Conservation (phyloP, 2,797 vertebrate species). For the Mallotus villosus region DNA sequence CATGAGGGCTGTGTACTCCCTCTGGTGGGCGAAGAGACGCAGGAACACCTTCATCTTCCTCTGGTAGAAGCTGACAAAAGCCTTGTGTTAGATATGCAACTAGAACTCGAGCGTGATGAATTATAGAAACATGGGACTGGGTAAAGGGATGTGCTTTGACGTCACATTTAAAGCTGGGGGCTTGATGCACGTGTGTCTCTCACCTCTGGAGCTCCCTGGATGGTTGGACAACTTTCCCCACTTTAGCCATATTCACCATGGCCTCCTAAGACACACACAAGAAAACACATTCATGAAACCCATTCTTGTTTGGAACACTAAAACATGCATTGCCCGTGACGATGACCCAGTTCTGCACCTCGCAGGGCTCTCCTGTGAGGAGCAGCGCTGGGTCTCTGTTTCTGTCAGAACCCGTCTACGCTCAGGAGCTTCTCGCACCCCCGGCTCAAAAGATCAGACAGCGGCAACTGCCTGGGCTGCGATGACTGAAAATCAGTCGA, state of each 20-base stretch:
- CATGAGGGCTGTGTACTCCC: constrained; percentile 88
- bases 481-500: constrained; percentile 45
- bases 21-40: constrained; percentile 87
- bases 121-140: background rate
- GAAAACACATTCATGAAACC: constrained; percentile 44
- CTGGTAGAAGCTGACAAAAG: constrained; percentile 84
- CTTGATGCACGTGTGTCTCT: constrained; percentile 22
- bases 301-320: constrained; percentile 18
- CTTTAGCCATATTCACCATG: constrained; percentile 89
- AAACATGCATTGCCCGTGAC: constrained; percentile 48
- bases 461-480: constrained; percentile 50
- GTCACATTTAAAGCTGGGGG: background rate
- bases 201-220: constrained; percentile 81
- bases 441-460: constrained; percentile 57
- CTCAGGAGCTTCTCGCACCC: constrained; percentile 26
- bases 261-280: constrained; percentile 79
- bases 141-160: too few species aligned
- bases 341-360: constrained; percentile 14
- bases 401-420: constrained; percentile 28
- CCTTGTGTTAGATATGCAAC: background rate
- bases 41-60: constrained; percentile 90
- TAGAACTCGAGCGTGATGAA: background rate
- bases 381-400: constrained; percentile 33
- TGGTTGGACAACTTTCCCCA: constrained; percentile 83
- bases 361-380: constrained; percentile 31